These are phyloP conservation scores for Phocoena phocoena DNA, from an alignment of 2,113 vertebrate species.

Conservation along the genomic window DNA sequence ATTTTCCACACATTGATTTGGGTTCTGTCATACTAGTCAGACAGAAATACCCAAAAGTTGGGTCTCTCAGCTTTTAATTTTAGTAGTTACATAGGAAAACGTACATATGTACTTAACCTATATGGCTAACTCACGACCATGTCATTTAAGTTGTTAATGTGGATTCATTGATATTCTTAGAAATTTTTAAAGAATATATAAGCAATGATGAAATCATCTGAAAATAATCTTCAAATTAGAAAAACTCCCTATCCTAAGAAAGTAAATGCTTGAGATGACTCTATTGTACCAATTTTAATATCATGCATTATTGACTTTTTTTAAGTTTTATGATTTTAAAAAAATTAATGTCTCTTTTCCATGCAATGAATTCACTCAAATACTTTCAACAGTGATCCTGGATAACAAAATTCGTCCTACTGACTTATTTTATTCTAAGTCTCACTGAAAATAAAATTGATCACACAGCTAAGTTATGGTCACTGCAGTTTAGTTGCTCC, in stretches of 20 bases:
- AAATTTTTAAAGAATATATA: background rate
- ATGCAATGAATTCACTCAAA: background rate
- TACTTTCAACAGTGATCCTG: background rate
- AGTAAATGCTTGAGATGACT: background rate
- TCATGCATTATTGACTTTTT: background rate
- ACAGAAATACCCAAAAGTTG: background rate
- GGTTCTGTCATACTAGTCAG: background rate
- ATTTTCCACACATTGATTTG: background rate
- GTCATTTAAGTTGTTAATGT: background rate
- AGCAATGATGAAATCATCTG: background rate
- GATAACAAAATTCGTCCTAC: background rate
- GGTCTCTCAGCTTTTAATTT: background rate
- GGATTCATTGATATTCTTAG: background rate
- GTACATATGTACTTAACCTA: background rate
- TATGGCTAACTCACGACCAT: background rate
- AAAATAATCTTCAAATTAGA: background rate
- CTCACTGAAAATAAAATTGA: conserved; percentile 44
- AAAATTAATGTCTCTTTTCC: background rate
- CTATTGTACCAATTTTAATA: background rate
- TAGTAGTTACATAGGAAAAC: background rate
- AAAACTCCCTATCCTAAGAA: background rate
- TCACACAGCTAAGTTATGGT: background rate
- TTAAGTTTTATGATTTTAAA: background rate
- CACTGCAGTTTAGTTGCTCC: conserved; percentile 38
- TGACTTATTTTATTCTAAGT: conserved; percentile 20